Percentiles rank a stretch among this genome's conserved stretches.
Evolutionary conservation across 2,113 vertebrate genomes (phyloP).

Genomic region (Alouatta palliata): DNA sequence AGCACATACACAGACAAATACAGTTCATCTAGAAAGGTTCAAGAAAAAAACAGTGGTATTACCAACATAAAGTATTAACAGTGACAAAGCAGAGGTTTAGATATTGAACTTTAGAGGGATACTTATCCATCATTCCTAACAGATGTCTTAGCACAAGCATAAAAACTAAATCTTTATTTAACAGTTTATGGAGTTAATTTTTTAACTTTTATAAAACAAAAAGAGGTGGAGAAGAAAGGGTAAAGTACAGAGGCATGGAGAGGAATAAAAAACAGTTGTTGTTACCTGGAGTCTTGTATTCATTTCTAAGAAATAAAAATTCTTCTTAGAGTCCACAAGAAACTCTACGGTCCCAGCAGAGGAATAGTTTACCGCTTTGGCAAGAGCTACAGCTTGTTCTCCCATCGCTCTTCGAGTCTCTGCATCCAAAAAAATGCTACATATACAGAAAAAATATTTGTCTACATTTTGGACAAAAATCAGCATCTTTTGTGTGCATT

Average conservation of each 20-base stretch:
- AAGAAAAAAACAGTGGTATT: slow-evolving; percentile 73
- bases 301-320: slow-evolving; percentile 99
- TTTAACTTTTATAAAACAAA: slow-evolving; percentile 29
- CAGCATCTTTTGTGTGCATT: not conserved
- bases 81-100: slow-evolving; percentile 64
- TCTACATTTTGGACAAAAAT: slow-evolving; percentile 7
- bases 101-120: slow-evolving; percentile 52
- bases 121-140: slow-evolving; percentile 67
- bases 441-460: slow-evolving; percentile 56
- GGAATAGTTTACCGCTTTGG: slow-evolving; percentile 95
- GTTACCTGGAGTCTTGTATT: slow-evolving; percentile 98
- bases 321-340: slow-evolving; percentile 95
- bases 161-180: slow-evolving; percentile 53
- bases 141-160: slow-evolving; percentile 70
- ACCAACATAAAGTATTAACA: slow-evolving; percentile 56
- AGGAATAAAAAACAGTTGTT: slow-evolving; percentile 61
- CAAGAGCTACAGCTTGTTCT: slow-evolving; percentile 96
- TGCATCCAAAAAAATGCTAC: slow-evolving; percentile 94
- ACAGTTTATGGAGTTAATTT: not conserved
- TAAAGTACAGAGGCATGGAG: not conserved
- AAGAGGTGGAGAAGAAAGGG: not conserved
- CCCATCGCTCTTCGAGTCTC: slow-evolving; percentile 94
- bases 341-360: slow-evolving; percentile 99
- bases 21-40: not conserved
- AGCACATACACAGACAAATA: not conserved